Evolutionary conservation across 2,797 vertebrate species (phyloP), one percentile per base, ranked within the genome.

Genomic region (Crypturellus tataupa): DNA sequence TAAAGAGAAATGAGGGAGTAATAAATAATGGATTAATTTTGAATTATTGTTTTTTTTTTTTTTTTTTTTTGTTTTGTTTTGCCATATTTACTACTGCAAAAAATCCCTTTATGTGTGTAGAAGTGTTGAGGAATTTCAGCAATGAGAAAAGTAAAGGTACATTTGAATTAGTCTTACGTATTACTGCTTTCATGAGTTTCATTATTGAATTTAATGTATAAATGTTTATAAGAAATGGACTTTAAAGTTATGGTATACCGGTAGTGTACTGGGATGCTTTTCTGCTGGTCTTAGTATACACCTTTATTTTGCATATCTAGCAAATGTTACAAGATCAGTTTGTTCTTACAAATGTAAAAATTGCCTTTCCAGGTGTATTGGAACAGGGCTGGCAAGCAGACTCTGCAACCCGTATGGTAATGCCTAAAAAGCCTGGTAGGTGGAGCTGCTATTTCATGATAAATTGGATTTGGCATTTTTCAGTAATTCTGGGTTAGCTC

Each of bases 341-440:
- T 53, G 8, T 75, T 58, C 40, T 62, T 29, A 77, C 6, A 14
- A 33, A 80, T 72, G 18, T 49, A 17, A 40, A 20, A 81, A 89
- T 75, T 87, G 12, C 44, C 37, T 89, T 90, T 93, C 9, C 85
- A 99, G 99, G 99, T 87, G 98, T 99, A 3, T 97, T 99, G 51
- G 99, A 98, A 35, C 99, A 99, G 89, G 99, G 99, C 64, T 99
- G 99, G 99, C 99, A 99, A 94, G 99, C 99, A 0, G 99, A 99
- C 95, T 99, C 99, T 10, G 92, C 97, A 39, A 99, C 99, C 29
- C 98, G 99, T 75, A 99, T 99, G 99, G 99, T 99, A 82, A 98
- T 99, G 98, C 99, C 99, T 76, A 99, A 99, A 96, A 99, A 99
- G 93, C 98, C 99, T 90, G 99, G 99, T 99, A 98, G 98, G 99